Conservation (phyloP, 2,888 invertebrate genomes). For the Drosophila mettleri region DNA sequence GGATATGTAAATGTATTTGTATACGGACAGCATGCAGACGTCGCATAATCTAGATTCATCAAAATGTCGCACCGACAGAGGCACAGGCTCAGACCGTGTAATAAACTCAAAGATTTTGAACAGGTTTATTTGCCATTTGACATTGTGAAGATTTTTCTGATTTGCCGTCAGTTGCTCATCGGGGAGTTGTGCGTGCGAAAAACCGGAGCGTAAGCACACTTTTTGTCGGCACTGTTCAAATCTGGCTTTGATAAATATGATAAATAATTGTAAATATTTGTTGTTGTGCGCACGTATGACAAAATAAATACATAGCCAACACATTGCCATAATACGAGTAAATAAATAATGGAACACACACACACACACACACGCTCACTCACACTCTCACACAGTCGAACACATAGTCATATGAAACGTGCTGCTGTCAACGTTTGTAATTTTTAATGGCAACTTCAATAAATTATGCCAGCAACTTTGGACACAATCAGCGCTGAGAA, state of each 20-base stretch:
- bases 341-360: slow-evolving; percentile 47
- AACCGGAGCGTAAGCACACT: slow-evolving; percentile 52
- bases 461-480: slow-evolving; percentile 58
- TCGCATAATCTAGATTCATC: slow-evolving; percentile 50
- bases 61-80: slow-evolving; percentile 27
- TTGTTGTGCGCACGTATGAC: slow-evolving; percentile 60
- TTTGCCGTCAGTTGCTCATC: neutral
- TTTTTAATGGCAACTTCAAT: slow-evolving; percentile 69
- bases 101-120: slow-evolving; percentile 14
- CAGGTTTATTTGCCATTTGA: slow-evolving; percentile 62
- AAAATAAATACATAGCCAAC: slow-evolving; percentile 57
- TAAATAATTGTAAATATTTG: slow-evolving; percentile 70
- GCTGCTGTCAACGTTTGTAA: slow-evolving; percentile 67
- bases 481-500: slow-evolving; percentile 25
- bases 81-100: slow-evolving; percentile 25
- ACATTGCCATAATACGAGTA: slow-evolving; percentile 41
- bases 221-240: slow-evolving; percentile 42
- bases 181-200: slow-evolving; percentile 36
- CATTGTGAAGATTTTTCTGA: slow-evolving; percentile 26
- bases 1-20: slow-evolving; percentile 65
- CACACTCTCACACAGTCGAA: slow-evolving; percentile 13
- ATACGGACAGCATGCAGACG: slow-evolving; percentile 29
- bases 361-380: slow-evolving; percentile 8
- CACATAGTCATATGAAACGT: slow-evolving; percentile 46
- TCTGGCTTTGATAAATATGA: slow-evolving; percentile 60